These are phyloP conservation scores for Teleogryllus occipitalis DNA, from an alignment of 1,140 invertebrate species.

Conservation along the genomic window DNA sequence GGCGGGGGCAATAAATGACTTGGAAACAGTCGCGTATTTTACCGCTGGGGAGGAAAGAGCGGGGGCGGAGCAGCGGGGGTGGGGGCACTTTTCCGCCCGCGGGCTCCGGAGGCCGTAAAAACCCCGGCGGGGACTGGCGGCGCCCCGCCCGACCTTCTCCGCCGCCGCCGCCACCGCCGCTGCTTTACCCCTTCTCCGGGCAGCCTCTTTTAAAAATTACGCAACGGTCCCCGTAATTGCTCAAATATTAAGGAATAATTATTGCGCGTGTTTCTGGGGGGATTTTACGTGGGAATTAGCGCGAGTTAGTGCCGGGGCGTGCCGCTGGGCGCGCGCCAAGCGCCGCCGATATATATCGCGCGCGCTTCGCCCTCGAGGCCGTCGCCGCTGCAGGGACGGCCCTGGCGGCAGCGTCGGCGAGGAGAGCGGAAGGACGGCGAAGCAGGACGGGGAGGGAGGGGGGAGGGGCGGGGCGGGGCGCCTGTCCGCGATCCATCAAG, in stretches of 20 bases:
- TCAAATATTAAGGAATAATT: slow-evolving; percentile 6
- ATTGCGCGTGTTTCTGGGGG: background rate
- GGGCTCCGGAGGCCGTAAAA: background rate
- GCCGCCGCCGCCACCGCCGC: no score
- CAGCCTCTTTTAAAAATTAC: background rate
- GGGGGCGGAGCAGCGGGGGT: background rate
- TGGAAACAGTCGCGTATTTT: slow-evolving; percentile 4
- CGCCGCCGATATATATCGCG: background rate
- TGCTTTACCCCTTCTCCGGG: background rate
- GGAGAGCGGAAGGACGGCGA: background rate
- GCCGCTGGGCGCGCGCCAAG: background rate
- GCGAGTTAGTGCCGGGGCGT: background rate
- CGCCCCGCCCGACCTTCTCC: background rate
- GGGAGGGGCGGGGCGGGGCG: no score
- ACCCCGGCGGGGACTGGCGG: background rate
- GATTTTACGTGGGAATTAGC: background rate
- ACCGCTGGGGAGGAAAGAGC: background rate
- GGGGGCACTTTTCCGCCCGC: background rate
- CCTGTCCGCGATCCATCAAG: background rate
- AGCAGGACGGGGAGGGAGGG: background rate
- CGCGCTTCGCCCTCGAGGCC: background rate
- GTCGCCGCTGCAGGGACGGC: background rate
- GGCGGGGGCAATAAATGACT: background rate
- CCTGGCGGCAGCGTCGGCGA: no score
- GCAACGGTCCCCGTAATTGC: background rate